These are phyloP conservation scores for Catharus bicknelli DNA, from an alignment of 2,113 vertebrate species.

Conservation along the genomic window DNA sequence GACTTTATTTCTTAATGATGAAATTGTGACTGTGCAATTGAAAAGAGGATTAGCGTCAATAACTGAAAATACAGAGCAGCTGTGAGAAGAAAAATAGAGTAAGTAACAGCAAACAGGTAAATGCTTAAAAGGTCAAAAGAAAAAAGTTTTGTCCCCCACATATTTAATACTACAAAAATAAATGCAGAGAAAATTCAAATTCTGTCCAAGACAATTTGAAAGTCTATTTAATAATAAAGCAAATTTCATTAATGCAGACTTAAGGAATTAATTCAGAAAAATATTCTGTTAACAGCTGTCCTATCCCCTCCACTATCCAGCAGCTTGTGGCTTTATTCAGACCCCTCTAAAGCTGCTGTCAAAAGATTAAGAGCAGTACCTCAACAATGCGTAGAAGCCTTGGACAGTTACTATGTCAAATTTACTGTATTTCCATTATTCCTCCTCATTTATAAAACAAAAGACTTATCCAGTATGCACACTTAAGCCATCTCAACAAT, in stretches of 20 bases:
- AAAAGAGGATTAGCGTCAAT: background rate
- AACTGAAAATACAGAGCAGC: background rate
- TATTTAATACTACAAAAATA: background rate
- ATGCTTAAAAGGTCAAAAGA: background rate
- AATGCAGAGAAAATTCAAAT: background rate
- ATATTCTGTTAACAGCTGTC: background rate
- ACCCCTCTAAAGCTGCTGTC: background rate
- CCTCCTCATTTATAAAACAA: background rate
- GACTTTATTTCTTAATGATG: background rate
- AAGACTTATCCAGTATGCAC: background rate
- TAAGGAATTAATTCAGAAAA: background rate
- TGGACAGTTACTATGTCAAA: background rate
- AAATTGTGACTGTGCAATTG: background rate
- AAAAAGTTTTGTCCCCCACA: background rate
- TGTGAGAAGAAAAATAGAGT: background rate
- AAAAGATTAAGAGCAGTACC: background rate
- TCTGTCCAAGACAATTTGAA: background rate
- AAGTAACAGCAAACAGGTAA: background rate
- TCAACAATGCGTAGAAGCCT: background rate
- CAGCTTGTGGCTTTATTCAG: background rate
- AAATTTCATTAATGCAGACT: background rate
- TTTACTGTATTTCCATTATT: background rate
- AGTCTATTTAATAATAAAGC: background rate
- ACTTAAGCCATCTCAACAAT: background rate
- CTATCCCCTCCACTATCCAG: background rate